These are phyloP conservation scores for Trypoxylon attenuatum DNA, from an alignment of 2,888 invertebrate species.

Conservation along the genomic window DNA sequence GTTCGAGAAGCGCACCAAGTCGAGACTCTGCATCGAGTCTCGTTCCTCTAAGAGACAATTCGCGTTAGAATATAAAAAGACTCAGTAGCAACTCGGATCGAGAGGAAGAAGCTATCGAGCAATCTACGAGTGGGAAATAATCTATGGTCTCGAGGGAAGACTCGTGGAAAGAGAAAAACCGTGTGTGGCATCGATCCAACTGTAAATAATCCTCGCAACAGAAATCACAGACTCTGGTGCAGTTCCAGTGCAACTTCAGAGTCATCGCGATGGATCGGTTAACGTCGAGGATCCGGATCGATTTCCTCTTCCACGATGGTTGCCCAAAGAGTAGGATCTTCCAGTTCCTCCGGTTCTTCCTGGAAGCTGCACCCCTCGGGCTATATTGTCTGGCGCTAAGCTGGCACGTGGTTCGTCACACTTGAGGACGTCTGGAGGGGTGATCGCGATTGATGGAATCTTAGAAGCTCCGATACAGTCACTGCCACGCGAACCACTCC, in stretches of 20 bases:
- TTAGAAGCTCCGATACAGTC: slow-evolving; percentile 89
- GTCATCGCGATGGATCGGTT: neutral
- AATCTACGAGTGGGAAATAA: too few species aligned
- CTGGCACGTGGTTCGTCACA: slow-evolving; percentile 63
- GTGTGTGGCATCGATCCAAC: too few species aligned
- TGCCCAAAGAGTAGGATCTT: too few species aligned
- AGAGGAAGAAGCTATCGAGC: too few species aligned
- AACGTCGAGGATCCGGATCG: too few species aligned
- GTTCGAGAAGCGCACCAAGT: too few species aligned
- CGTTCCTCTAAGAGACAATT: too few species aligned
- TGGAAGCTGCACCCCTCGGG: neutral
- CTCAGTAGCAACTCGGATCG: too few species aligned
- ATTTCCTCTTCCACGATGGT: too few species aligned
- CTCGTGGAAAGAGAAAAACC: neutral
- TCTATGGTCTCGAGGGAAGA: neutral
- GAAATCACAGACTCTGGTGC: neutral
- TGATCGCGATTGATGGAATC: slow-evolving; percentile 78
- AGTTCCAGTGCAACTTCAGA: slow-evolving; percentile 7
- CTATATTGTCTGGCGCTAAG: slow-evolving; percentile 64
- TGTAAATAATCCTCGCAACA: too few species aligned
- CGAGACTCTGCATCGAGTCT: too few species aligned
- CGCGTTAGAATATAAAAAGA: too few species aligned
- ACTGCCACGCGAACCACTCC: slow-evolving; percentile 91
- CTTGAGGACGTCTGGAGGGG: slow-evolving; percentile 65
- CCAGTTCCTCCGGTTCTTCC: neutral